A percentile compares a stretch with the other conserved stretches of the same genome.
Evolutionary conservation across 2,888 invertebrate species (phyloP).

Genomic region (Cataglyphis altisquamis): DNA sequence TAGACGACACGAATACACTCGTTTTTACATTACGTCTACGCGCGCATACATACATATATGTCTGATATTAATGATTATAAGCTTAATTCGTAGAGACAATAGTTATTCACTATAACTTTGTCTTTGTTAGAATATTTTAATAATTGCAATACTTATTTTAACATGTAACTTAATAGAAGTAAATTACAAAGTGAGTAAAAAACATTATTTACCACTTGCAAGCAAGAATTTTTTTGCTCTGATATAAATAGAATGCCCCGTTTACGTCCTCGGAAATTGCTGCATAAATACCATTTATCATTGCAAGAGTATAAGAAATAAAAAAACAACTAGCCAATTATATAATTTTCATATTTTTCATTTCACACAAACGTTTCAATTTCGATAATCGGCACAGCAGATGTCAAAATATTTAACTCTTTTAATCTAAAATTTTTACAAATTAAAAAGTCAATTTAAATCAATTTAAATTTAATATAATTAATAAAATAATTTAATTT

Average conservation of each 20-base stretch:
- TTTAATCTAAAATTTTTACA: background rate
- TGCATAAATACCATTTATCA: conserved; percentile 34
- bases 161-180: background rate
- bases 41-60: background rate
- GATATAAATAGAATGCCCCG: background rate
- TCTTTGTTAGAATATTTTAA: background rate
- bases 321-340: conserved; percentile 14
- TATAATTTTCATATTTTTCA: conserved; percentile 11
- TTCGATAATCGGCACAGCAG: background rate
- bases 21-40: background rate
- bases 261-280: background rate
- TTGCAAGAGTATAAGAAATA: conserved; percentile 27
- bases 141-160: background rate
- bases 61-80: conserved; percentile 14
- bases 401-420: conserved; percentile 5
- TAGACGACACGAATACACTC: background rate
- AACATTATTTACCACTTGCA: background rate
- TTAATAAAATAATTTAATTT: background rate
- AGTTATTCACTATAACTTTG: background rate
- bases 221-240: background rate
- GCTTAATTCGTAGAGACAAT: background rate
- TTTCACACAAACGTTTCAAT: background rate
- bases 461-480: background rate
- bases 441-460: background rate
- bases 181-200: background rate